A percentile compares a stretch with the other conserved stretches of the same genome.
Evolutionary conservation across 2,113 vertebrate species (phyloP).

Genomic region (Acinonyx jubatus): DNA sequence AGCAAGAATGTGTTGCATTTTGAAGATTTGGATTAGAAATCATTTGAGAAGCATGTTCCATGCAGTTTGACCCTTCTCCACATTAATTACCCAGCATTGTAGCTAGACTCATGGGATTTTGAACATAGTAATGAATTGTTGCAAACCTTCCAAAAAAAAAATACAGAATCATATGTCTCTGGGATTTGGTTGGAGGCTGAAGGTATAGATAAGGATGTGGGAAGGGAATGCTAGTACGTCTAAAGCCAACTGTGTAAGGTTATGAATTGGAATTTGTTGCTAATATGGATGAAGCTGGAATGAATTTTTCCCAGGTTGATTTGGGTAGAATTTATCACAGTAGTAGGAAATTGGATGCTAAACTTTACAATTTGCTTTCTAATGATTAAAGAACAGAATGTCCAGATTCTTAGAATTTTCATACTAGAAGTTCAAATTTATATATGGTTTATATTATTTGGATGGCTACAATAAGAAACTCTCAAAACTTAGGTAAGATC

Average conservation of each 20-base stretch:
- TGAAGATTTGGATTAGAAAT: constrained; percentile 43
- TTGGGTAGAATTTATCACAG: constrained; percentile 48
- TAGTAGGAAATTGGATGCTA: constrained; percentile 51
- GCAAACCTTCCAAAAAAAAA: constrained; percentile 68
- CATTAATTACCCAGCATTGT: constrained; percentile 54
- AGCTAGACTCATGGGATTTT: constrained; percentile 57
- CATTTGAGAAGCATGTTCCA: not conserved
- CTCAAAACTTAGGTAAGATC: not conserved
- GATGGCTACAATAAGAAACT: not conserved
- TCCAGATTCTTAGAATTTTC: constrained; percentile 47
- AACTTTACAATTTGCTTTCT: constrained; percentile 44
- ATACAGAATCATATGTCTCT: constrained; percentile 71
- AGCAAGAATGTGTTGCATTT: not conserved
- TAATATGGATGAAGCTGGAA: constrained; percentile 56
- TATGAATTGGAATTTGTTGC: constrained; percentile 64
- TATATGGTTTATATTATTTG: constrained; percentile 5
- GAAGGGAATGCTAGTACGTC: constrained; percentile 43
- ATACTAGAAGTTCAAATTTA: constrained; percentile 6
- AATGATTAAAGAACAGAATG: constrained; percentile 44
- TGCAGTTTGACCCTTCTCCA: constrained; percentile 50
- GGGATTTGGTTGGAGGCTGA: constrained; percentile 63
- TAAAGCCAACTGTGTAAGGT: constrained; percentile 54
- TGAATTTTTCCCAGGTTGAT: constrained; percentile 36
- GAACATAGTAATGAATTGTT: constrained; percentile 64
- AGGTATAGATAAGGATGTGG: constrained; percentile 68